A percentile compares a stretch with the other conserved stretches of the same genome.
Conservation (phyloP, 2,113 vertebrate genomes). For the Oreocharis arfaki region DNA sequence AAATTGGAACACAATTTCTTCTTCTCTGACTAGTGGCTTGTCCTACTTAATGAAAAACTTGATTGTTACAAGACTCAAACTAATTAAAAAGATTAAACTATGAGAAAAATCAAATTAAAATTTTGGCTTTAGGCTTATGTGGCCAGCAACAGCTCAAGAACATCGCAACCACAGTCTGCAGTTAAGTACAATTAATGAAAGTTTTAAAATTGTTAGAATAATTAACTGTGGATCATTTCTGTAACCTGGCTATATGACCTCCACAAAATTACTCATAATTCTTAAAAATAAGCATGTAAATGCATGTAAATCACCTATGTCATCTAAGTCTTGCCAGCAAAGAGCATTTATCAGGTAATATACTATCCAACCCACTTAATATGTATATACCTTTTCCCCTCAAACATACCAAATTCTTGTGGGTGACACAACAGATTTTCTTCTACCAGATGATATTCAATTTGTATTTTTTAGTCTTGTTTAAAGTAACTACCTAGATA, state of each 20-base stretch:
- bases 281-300: neutral
- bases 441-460: neutral
- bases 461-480: neutral
- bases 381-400: neutral
- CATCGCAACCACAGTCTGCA: neutral
- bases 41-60: constrained; percentile 47
- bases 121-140: constrained; percentile 42
- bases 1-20: constrained; percentile 1
- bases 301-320: neutral
- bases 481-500: neutral
- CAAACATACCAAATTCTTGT: neutral
- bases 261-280: neutral
- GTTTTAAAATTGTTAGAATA: neutral
- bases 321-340: neutral
- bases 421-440: neutral
- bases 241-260: neutral
- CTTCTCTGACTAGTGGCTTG: neutral
- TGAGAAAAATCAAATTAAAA: constrained; percentile 44
- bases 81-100: constrained; percentile 52
- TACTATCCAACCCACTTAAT: neutral
- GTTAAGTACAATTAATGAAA: constrained; percentile 2
- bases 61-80: constrained; percentile 26
- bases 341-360: neutral
- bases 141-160: neutral
- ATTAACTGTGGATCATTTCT: neutral